Conservation (phyloP, 1,140 invertebrate species). For the Chionoecetes opilio region DNA sequence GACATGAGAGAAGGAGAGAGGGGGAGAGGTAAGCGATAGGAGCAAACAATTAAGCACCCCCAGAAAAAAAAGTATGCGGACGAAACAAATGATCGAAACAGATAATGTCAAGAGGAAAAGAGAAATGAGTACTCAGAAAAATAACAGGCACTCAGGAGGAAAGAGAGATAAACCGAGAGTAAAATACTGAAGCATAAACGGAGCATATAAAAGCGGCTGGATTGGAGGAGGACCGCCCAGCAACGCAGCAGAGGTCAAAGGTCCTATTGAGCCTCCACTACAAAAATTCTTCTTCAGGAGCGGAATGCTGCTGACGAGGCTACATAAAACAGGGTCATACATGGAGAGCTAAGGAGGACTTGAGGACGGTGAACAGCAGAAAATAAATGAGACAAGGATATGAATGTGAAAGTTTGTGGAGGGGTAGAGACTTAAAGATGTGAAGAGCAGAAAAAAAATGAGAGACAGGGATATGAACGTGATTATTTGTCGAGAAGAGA, state of each 20-base stretch:
- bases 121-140: neutral
- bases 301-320: neutral
- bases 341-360: no score
- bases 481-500: no score
- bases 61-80: neutral
- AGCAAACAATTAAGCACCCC: neutral
- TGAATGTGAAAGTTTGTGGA: no score
- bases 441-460: neutral
- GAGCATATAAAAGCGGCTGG: neutral
- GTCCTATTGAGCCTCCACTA: neutral
- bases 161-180: neutral
- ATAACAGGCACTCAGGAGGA: neutral
- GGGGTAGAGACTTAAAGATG: no score
- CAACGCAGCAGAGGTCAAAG: neutral
- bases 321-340: neutral
- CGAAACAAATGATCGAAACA: neutral
- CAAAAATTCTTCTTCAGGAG: neutral
- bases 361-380: no score
- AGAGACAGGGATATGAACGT: neutral
- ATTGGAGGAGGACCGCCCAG: neutral
- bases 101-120: neutral
- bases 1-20: neutral
- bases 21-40: neutral
- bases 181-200: conserved; percentile 19
- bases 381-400: no score